Base-by-base conservation (phyloP, 2,888 invertebrate species). In the Herminia tarsipennalis region DNA sequence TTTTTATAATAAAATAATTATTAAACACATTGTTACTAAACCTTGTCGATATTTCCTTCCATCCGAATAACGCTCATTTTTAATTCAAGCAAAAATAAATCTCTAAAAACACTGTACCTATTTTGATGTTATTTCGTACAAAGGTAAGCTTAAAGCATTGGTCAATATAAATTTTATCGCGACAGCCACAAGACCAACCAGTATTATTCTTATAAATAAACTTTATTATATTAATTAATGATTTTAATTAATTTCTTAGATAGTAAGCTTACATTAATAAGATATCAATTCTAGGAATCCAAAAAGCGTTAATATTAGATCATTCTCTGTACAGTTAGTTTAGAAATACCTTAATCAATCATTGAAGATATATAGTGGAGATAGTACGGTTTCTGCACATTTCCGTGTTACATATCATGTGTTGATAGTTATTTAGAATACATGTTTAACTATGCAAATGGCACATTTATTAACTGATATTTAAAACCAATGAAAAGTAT, bases 391-490 rank as follows among this genome's bases (percentile, higher is more conserved):
- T 46, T 4, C 12, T 28, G 53, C 12, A 17, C 12, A 8, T 36
- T 66, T 65, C 61, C 54, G 65, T 57, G 37, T 68, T 40, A 65
- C 65, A 46, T 30, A 55, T 62, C 47, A 63, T 45, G 5, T 5
- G 20, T 35, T 47, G 66, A 66, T 62, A 62, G 51, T n/a, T n/a
- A n/a, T n/a, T n/a, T n/a, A n/a, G n/a, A n/a, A n/a, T n/a, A n/a
- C n/a, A n/a, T n/a, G n/a, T n/a, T n/a, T n/a, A n/a, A n/a, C n/a
- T n/a, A n/a, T n/a, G n/a, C n/a, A n/a, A n/a, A n/a, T n/a, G n/a
- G n/a, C n/a, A n/a, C n/a, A n/a, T n/a, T n/a, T n/a, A n/a, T n/a
- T n/a, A n/a, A n/a, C n/a, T n/a, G n/a, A n/a, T n/a, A n/a, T n/a
- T n/a, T n/a, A n/a, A n/a, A n/a, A n/a, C n/a, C n/a, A n/a, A n/a